These are phyloP conservation scores for Belgica antarctica DNA, from an alignment of 2,888 invertebrate genomes.

Conservation along the genomic window DNA sequence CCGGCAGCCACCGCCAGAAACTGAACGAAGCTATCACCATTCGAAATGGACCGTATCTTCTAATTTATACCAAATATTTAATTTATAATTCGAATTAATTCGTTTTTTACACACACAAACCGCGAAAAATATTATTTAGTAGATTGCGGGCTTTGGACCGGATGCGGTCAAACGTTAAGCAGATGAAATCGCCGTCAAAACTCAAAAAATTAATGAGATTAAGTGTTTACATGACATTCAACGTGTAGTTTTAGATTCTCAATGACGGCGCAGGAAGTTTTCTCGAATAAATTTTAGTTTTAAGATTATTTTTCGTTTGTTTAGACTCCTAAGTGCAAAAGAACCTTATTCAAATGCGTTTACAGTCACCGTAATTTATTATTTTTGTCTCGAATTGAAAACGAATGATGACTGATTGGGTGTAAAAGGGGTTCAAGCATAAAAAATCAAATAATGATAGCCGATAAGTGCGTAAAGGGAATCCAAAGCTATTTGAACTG, in stretches of 20 bases:
- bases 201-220: not conserved
- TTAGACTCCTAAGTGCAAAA: not conserved
- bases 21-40: not conserved
- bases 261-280: not conserved
- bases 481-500: not conserved
- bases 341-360: not conserved
- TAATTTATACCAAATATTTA: conserved; percentile 42
- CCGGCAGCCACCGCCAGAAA: too few species aligned
- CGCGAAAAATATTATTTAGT: conserved; percentile 11
- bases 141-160: not conserved
- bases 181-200: not conserved
- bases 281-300: not conserved
- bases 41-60: conserved; percentile 17
- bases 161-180: not conserved
- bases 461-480: not conserved
- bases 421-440: too few species aligned
- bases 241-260: not conserved
- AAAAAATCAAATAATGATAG: too few species aligned
- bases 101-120: conserved; percentile 4
- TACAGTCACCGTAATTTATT: conserved; percentile 1
- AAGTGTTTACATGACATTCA: conserved; percentile 12
- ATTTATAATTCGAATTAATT: conserved; percentile 4
- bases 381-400: not conserved
- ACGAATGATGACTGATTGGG: not conserved
- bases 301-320: not conserved